A percentile compares a stretch with the other conserved stretches of the same genome.
phyloP scores from a whole-genome alignment of 2,113 vertebrate species.

The Hippocampus mohnikei region DNA sequence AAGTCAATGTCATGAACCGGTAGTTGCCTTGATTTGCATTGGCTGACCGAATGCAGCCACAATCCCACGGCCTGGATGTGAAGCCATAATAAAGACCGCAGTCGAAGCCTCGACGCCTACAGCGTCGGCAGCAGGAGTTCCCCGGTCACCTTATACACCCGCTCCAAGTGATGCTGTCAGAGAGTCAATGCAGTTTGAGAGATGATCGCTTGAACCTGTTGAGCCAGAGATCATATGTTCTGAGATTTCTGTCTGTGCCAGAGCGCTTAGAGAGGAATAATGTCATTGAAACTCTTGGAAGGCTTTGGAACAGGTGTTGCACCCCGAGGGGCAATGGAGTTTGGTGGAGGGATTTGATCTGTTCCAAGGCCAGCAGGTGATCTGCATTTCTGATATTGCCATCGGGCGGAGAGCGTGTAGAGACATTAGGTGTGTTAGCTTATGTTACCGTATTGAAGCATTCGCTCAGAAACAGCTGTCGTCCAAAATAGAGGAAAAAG shows the following conservation, averaged over 20 bases:
- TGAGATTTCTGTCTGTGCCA: constrained; percentile 12
- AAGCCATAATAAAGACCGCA: constrained; percentile 11
- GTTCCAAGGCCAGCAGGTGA: constrained; percentile 30
- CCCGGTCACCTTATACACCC: constrained; percentile 59
- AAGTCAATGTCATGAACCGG: not conserved
- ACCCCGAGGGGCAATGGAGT: constrained; percentile 23
- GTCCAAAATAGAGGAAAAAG: constrained; percentile 1
- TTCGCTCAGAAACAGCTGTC: constrained; percentile 38
- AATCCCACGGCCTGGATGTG: constrained; percentile 6
- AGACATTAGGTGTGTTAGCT: not conserved
- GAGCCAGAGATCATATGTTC: constrained; percentile 31
- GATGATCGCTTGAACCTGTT: constrained; percentile 26
- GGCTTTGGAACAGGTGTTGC: constrained; percentile 43
- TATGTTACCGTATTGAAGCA: constrained; percentile 42
- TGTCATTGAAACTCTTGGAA: constrained; percentile 30
- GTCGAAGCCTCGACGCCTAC: constrained; percentile 37
- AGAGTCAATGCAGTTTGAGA: constrained; percentile 29
- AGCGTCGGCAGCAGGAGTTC: constrained; percentile 59
- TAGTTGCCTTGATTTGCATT: constrained; percentile 19
- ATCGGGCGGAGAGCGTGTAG: constrained; percentile 26
- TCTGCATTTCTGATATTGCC: constrained; percentile 17
- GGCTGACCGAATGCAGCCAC: not conserved
- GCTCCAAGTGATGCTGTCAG: constrained; percentile 40
- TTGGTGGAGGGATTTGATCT: constrained; percentile 24
- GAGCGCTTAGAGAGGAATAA: constrained; percentile 39